phyloP scores from a whole-genome alignment of 2,797 vertebrate genomes.

The Hapalemur alaotrensis region DNA sequence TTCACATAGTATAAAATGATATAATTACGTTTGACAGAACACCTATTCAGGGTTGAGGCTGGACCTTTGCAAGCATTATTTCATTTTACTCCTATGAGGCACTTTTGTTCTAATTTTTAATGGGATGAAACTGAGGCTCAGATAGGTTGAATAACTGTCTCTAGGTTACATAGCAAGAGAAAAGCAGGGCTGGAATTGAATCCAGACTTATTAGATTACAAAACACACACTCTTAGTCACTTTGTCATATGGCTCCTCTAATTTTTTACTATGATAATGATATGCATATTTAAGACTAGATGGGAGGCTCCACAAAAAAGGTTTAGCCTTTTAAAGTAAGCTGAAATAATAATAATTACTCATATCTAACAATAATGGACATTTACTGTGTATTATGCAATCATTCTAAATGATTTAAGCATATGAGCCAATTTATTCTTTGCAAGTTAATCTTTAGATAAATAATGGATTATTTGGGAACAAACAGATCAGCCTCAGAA shows the following conservation, averaged over 20 bases:
- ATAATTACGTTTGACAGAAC: background rate
- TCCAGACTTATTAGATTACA: background rate
- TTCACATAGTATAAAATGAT: background rate
- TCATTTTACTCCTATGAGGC: background rate
- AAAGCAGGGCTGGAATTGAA: background rate
- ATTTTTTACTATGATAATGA: slow-evolving; percentile 3
- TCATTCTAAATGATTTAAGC: background rate
- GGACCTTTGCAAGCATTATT: background rate
- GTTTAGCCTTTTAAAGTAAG: background rate
- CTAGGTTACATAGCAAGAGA: background rate
- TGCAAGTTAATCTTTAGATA: slow-evolving; percentile 20
- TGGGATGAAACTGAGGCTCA: background rate
- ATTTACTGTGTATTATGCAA: background rate
- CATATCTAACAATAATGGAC: background rate
- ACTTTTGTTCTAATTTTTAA: background rate
- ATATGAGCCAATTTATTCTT: background rate
- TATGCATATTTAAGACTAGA: background rate
- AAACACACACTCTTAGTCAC: background rate
- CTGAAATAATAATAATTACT: background rate
- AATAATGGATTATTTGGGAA: background rate
- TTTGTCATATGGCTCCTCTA: background rate
- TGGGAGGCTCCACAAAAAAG: background rate
- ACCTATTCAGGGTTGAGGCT: background rate
- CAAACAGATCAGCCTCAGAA: slow-evolving; percentile 10
- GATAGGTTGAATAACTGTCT: background rate